phyloP scores from a whole-genome alignment of 1,140 invertebrate genomes.

The Acromyrmex echinatior region DNA sequence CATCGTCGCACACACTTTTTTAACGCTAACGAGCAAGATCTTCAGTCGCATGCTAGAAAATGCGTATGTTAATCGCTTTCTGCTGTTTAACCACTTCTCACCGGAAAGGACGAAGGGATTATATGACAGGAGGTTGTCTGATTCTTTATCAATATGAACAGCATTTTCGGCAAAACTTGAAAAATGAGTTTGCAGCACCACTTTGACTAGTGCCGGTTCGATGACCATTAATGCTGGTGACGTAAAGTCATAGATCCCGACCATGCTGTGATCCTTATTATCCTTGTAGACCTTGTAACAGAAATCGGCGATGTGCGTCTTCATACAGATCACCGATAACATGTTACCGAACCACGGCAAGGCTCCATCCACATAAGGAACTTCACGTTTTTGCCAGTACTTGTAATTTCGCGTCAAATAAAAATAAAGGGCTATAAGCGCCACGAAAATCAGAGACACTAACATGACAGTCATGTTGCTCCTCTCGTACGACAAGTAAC shows the following conservation, averaged over 20 bases:
- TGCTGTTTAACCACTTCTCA: slow-evolving; percentile 65
- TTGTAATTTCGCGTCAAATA: slow-evolving; percentile 26
- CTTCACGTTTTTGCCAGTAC: slow-evolving; percentile 85
- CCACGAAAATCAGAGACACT: background rate
- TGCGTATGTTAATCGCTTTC: slow-evolving; percentile 55
- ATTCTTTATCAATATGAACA: background rate
- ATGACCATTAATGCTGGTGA: slow-evolving; percentile 74
- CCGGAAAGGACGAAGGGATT: slow-evolving; percentile 77
- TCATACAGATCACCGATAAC: slow-evolving; percentile 46
- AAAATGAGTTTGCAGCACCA: slow-evolving; percentile 79
- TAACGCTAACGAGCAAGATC: slow-evolving; percentile 40
- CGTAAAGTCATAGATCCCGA: slow-evolving; percentile 76
- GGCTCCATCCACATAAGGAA: slow-evolving; percentile 79
- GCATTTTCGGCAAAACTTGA: slow-evolving; percentile 68
- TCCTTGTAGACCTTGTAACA: slow-evolving; percentile 68
- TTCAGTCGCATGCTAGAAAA: slow-evolving; percentile 72
- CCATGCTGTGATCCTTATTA: slow-evolving; percentile 63
- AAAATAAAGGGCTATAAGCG: background rate
- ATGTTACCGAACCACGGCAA: slow-evolving; percentile 77
- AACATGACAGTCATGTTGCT: slow-evolving; percentile 73
- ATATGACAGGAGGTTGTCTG: slow-evolving; percentile 71
- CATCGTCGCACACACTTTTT: slow-evolving; percentile 53
- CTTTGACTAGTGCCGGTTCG: slow-evolving; percentile 80
- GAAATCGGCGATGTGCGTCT: slow-evolving; percentile 55
- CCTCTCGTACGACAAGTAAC: background rate